Percentiles rank a stretch among this genome's conserved stretches.
These are phyloP conservation scores for Cyrtonyx montezumae DNA, from an alignment of 2,113 vertebrate genomes.

Conservation along the genomic window DNA sequence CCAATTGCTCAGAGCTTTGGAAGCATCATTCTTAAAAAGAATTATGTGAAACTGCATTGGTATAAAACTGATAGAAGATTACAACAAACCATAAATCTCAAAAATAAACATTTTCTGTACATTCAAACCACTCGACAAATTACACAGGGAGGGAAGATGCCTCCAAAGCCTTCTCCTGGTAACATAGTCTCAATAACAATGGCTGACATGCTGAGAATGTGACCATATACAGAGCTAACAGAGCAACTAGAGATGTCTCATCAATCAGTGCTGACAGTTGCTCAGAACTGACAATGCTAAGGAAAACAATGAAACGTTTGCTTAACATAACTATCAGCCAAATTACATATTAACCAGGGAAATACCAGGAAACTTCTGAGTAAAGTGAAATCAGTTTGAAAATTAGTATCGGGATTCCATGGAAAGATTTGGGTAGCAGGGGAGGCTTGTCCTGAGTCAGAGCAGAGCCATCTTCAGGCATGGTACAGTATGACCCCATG, in stretches of 20 bases:
- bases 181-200: accelerated
- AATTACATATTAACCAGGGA: not conserved
- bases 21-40: not conserved
- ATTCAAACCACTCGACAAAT: not conserved
- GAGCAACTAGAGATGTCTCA: not conserved
- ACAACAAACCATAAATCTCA: not conserved
- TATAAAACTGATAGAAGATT: not conserved
- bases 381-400: too few species aligned
- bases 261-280: not conserved
- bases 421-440: not conserved
- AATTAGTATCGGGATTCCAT: too few species aligned
- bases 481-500: not conserved
- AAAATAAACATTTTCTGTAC: not conserved
- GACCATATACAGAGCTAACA: not conserved
- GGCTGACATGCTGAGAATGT: accelerated
- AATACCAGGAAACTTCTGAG: not conserved
- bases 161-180: not conserved
- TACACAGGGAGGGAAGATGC: accelerated
- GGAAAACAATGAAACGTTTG: not conserved
- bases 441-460: not conserved
- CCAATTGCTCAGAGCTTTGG: not conserved
- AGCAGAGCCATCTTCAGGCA: not conserved
- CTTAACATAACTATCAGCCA: not conserved
- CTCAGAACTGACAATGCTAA: not conserved
- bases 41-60: not conserved